Percentiles rank a stretch among this genome's conserved stretches.
phyloP scores from a whole-genome alignment of 37 sponge, comb jelly and placozoan genomes.

The Hexactinellida sp. region DNA sequence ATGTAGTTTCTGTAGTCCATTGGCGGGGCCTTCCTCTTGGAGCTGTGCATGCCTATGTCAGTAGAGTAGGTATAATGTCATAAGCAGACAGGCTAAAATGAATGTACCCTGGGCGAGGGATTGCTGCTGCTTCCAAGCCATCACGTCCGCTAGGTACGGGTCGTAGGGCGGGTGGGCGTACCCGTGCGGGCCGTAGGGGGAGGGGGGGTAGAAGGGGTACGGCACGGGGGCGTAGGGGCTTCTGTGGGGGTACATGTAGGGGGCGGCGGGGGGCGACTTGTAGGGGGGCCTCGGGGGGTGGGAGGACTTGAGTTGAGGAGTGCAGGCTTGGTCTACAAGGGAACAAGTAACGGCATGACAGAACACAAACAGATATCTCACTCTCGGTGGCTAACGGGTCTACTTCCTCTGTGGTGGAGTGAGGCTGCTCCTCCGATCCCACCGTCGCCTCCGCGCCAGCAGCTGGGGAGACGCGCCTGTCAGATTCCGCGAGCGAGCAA shows the following conservation, averaged over 20 bases:
- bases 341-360: no score
- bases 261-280: not conserved
- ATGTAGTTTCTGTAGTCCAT: not conserved
- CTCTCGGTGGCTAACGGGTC: not conserved
- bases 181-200: not conserved
- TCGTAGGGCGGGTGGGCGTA: not conserved
- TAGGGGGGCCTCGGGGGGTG: not conserved
- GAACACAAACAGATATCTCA: not conserved
- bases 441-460: not conserved
- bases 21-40: not conserved
- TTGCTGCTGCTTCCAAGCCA: not conserved
- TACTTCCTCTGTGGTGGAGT: not conserved
- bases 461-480: not conserved
- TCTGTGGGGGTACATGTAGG: not conserved
- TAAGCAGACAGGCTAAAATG: not conserved
- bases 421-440: not conserved
- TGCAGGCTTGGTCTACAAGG: no score
- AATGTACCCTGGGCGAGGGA: not conserved
- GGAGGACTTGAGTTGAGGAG: not conserved
- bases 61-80: not conserved
- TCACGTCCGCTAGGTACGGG: not conserved
- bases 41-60: not conserved
- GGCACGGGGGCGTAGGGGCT: not conserved
- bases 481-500: not conserved
- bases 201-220: conserved; percentile 3